These are phyloP conservation scores for Poeciliopsis turneri DNA, from an alignment of 2,797 vertebrate species.

Conservation along the genomic window DNA sequence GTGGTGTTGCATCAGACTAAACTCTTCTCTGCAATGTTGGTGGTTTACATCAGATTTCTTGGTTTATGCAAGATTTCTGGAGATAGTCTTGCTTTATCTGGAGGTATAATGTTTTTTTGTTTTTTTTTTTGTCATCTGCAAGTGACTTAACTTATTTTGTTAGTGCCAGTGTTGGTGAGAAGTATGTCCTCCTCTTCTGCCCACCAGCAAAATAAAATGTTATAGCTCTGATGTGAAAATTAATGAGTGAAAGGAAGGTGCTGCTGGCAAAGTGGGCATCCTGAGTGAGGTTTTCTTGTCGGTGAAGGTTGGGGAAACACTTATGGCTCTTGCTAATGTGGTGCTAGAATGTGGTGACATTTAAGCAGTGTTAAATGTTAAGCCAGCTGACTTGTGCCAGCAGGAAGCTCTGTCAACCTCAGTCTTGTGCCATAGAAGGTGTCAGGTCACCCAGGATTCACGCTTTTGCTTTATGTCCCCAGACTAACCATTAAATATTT, in stretches of 20 bases:
- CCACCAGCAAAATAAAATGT: constrained; percentile 18
- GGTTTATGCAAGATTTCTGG: background rate
- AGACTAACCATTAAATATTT: constrained; percentile 22
- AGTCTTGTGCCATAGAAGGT: constrained; percentile 11
- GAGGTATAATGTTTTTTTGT: background rate
- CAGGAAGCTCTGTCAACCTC: constrained; percentile 2
- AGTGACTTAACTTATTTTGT: constrained; percentile 15
- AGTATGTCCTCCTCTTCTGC: constrained; percentile 17
- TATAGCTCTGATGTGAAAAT: constrained; percentile 29
- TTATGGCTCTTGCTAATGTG: constrained; percentile 9
- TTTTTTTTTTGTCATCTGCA: background rate
- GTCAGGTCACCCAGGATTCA: constrained; percentile 18
- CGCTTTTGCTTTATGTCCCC: constrained; percentile 33
- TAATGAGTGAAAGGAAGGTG: constrained; percentile 42
- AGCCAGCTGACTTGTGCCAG: constrained; percentile 33
- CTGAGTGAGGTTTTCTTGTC: constrained; percentile 37
- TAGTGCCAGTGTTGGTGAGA: background rate
- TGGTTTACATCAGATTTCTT: constrained; percentile 2
- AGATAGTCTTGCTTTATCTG: background rate
- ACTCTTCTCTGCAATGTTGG: background rate
- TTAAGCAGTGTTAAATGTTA: constrained; percentile 28
- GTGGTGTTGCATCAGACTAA: constrained; percentile 23
- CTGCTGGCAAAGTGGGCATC: constrained; percentile 38
- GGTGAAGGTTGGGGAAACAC: constrained; percentile 45
- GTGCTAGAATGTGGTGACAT: constrained; percentile 48